phyloP scores from a whole-genome alignment of 2,797 vertebrate genomes.

The Fistularia commersonii region DNA sequence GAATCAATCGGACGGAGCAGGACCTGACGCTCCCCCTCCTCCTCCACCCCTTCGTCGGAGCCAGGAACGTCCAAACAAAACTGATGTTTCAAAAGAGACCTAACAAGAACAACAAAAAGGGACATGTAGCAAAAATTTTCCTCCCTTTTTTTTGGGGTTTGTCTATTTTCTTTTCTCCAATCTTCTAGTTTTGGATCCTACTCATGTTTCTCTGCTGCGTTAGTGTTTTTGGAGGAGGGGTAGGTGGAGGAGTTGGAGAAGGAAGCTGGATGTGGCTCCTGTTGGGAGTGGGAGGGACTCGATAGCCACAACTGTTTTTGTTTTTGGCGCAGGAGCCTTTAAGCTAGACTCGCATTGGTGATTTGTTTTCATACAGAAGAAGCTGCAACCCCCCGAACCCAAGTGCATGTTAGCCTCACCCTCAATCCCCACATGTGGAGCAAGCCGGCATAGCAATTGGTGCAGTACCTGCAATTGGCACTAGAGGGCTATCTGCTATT shows the following conservation, averaged over 20 bases:
- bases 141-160: conserved; percentile 61
- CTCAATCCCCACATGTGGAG: too few species aligned
- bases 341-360: conserved; percentile 56
- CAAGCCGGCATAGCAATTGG: too few species aligned
- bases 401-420: too few species aligned
- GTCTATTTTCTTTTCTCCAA: conserved; percentile 61
- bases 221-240: conserved; percentile 78
- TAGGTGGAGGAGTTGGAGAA: too few species aligned
- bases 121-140: conserved; percentile 75
- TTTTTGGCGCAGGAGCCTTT: conserved; percentile 60
- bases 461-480: too few species aligned
- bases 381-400: too few species aligned
- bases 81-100: conserved; percentile 60
- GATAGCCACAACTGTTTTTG: conserved; percentile 60
- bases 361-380: conserved; percentile 54
- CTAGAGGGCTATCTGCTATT: too few species aligned
- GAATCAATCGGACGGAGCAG: conserved; percentile 62
- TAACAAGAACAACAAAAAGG: conserved; percentile 69
- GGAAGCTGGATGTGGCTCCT: conserved; percentile 80
- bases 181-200: conserved; percentile 68
- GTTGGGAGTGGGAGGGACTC: conserved; percentile 72
- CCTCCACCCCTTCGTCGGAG: conserved; percentile 50
- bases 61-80: conserved; percentile 61
- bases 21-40: too few species aligned
- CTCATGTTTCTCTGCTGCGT: conserved; percentile 78